phyloP scores from a whole-genome alignment of 2,797 vertebrate species.

The Gymnothorax javanicus region DNA sequence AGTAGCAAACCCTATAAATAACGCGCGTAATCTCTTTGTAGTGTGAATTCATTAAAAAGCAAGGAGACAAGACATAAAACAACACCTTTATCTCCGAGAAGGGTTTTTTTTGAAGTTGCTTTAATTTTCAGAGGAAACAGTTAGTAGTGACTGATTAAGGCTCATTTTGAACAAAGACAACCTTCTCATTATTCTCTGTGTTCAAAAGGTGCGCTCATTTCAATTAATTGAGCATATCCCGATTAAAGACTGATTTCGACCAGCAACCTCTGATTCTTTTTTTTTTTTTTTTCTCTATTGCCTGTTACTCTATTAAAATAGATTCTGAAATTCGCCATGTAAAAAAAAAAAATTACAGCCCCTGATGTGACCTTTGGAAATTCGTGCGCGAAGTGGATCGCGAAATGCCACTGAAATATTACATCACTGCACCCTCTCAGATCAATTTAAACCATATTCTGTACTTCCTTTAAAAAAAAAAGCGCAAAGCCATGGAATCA shows the following conservation, averaged over 20 bases:
- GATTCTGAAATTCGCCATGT: background rate
- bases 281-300: background rate
- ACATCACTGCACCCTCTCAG: background rate
- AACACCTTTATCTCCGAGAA: conserved; percentile 21
- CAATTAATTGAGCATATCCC: background rate
- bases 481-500: background rate
- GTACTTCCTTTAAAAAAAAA: background rate
- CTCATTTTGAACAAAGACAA: conserved; percentile 10
- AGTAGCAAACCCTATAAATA: conserved; percentile 20
- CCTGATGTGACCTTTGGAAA: background rate
- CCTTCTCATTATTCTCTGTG: background rate
- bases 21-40: conserved; percentile 26
- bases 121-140: conserved; percentile 24
- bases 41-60: conserved; percentile 24
- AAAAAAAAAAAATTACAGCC: background rate
- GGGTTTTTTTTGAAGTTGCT: conserved; percentile 27
- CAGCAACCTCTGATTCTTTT: background rate
- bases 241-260: background rate
- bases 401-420: background rate
- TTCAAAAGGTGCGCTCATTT: background rate
- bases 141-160: conserved; percentile 15
- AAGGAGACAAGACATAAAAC: conserved; percentile 25
- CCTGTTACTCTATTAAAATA: background rate
- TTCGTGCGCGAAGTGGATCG: background rate
- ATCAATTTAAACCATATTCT: background rate